Evolutionary conservation across 2,113 vertebrate species (phyloP).

Genomic region (Cynocephalus volans): DNA sequence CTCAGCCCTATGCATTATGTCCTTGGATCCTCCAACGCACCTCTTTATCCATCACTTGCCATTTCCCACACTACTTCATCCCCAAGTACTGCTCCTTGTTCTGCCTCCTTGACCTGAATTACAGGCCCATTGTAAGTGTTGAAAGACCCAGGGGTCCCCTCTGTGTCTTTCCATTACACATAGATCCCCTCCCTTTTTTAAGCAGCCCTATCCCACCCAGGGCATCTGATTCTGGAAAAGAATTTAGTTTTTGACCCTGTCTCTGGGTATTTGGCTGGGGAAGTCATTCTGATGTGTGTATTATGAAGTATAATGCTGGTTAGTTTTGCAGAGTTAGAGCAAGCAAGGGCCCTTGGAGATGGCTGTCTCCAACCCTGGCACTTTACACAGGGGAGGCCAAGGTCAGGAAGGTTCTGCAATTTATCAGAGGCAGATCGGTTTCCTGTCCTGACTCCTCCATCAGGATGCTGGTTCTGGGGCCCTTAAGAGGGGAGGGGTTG

Average conservation of each 20-base stretch:
- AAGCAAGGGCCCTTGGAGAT: background rate
- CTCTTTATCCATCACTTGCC: no score
- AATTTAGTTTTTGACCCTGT: background rate
- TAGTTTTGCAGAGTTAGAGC: background rate
- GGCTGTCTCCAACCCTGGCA: background rate
- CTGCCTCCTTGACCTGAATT: background rate
- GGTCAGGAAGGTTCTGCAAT: background rate
- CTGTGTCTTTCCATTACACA: background rate
- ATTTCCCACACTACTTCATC: rapidly evolving
- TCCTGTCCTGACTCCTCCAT: background rate
- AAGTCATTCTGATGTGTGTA: background rate
- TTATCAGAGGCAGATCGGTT: background rate
- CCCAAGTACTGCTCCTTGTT: background rate
- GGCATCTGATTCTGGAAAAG: background rate
- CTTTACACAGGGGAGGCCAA: background rate
- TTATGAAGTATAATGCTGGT: background rate
- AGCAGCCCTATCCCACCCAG: background rate
- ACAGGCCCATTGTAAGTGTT: background rate
- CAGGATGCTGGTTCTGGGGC: background rate
- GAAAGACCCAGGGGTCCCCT: background rate
- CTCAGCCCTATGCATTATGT: rapidly evolving
- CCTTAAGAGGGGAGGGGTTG: no score
- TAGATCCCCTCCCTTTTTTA: background rate
- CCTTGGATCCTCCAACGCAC: background rate
- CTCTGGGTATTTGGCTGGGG: background rate